Evolutionary conservation across 1,140 invertebrate genomes (phyloP), one percentile per base, ranked within the genome.

Genomic region (Mylabris phalerata): DNA sequence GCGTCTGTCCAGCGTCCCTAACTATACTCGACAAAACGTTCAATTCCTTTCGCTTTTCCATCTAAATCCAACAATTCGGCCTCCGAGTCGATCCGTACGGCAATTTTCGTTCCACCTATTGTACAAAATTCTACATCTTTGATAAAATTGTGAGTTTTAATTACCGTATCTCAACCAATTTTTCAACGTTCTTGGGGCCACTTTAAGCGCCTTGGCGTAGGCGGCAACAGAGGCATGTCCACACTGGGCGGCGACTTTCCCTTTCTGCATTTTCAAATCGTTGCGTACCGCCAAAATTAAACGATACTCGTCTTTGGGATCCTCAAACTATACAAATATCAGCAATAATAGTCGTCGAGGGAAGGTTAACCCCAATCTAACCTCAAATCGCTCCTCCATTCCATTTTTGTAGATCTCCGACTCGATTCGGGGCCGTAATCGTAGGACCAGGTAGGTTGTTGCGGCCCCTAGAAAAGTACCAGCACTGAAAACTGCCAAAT

Each of bases 251-350:
- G 90, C 93, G 45, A 92, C 84, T 80, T 97, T 97, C 10, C 94
- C 94, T 81, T 93, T 95, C 13, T 88, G 85, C 93, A 98, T 97
- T 73, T 90, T 89, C 0, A 98, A 77, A 72, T 98, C 93, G 70
- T 84, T 92, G 69, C 93, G 79, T 2, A 95, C 88, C 24, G 95
- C 86, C 46, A 98, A 72, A 1, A 95, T 87, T 73, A 97, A 75
- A 78, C 93, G 94, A 57, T 82, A 84, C 67, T 87, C 82, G 59
- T 73, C 70, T 50, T 63, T 62, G 2, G 64, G 64, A 48, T 70
- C 67, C 39, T 67, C 67, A 64, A 73, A 73, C 71, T 73, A 60
- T 26, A 61, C 64, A 39, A 48, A 49, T 44, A 27, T 55, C 3
- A 51, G 25, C 13, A 24, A 27, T 13, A 55, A 47, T 50, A 48